phyloP scores from a whole-genome alignment of 2,113 vertebrate species.

The Fregata magnificens region DNA sequence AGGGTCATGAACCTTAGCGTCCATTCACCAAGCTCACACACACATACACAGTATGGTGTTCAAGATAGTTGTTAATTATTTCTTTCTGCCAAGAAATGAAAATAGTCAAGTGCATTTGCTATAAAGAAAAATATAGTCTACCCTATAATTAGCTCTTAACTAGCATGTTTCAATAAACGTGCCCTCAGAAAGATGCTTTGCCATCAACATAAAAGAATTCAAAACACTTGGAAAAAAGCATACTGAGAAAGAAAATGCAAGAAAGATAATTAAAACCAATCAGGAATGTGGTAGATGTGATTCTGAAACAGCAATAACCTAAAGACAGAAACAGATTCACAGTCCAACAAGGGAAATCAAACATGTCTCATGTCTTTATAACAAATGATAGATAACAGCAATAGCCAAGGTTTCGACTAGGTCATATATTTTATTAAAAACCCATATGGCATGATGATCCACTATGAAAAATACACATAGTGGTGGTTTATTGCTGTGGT shows the following conservation, averaged over 20 bases:
- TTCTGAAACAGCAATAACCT: not conserved
- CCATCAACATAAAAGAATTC: not conserved
- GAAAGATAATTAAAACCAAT: conserved; percentile 26
- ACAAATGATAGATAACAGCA: not conserved
- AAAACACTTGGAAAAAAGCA: not conserved
- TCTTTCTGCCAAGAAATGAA: not conserved
- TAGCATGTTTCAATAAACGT: not conserved
- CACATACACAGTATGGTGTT: accelerated
- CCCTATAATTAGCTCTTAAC: not conserved
- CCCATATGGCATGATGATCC: not conserved
- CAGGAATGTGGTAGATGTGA: not conserved
- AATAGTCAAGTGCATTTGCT: not conserved
- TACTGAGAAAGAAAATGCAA: not conserved
- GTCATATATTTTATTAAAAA: conserved; percentile 17
- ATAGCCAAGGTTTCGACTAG: not conserved
- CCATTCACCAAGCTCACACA: not conserved
- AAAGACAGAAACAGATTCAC: not conserved
- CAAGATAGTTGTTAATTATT: not conserved
- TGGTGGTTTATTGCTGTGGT: not conserved
- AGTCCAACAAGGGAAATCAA: not conserved
- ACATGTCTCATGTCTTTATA: not conserved
- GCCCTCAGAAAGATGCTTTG: not conserved
- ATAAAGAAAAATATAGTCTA: not conserved
- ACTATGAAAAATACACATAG: not conserved
- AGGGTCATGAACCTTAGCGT: not conserved